phyloP scores from a whole-genome alignment of 2,113 vertebrate species.

The Amblyornis subalaris region DNA sequence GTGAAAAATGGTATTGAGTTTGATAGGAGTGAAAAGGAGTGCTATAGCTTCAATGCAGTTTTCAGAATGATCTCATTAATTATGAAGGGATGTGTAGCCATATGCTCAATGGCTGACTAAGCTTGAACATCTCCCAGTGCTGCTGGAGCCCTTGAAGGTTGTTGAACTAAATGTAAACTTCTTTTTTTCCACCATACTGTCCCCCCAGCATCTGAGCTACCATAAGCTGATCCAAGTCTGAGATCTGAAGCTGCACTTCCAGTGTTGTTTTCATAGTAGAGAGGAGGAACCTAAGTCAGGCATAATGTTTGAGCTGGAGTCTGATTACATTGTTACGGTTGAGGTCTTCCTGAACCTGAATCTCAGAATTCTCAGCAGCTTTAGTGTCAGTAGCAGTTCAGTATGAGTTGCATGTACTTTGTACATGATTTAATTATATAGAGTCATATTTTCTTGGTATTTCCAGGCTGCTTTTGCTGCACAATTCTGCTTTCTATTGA shows the following conservation, averaged over 20 bases:
- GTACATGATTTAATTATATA: background rate
- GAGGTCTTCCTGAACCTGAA: background rate
- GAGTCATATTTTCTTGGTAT: background rate
- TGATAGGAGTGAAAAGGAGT: background rate
- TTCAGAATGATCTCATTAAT: background rate
- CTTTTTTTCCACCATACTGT: background rate
- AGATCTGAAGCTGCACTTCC: background rate
- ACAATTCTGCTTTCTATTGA: background rate
- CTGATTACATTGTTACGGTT: rapidly evolving
- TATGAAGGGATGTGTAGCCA: background rate
- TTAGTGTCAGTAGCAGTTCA: background rate
- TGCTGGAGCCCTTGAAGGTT: background rate
- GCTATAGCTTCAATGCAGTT: background rate
- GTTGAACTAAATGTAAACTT: background rate
- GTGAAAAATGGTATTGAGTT: background rate
- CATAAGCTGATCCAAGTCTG: background rate
- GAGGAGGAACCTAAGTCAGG: background rate
- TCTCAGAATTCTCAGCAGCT: background rate
- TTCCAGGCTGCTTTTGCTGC: background rate
- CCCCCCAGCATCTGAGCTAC: background rate
- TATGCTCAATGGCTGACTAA: background rate
- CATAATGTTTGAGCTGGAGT: background rate
- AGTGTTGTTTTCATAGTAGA: background rate
- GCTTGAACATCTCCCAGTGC: background rate
- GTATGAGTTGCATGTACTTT: background rate